Conservation (phyloP, 2,888 invertebrate species). For the Chironomus riparius region DNA sequence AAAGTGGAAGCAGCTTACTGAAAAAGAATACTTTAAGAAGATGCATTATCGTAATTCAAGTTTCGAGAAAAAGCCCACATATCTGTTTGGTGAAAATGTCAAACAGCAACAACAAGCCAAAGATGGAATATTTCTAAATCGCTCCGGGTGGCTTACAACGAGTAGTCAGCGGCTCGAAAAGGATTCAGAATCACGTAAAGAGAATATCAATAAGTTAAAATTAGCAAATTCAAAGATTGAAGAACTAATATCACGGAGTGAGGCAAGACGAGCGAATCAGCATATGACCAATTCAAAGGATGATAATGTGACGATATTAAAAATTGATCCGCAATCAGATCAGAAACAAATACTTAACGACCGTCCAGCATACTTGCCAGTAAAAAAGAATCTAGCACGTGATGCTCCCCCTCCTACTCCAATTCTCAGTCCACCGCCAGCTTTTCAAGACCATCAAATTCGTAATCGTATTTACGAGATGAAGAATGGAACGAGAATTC, state of each 20-base stretch:
- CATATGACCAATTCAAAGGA: slow-evolving; percentile 35
- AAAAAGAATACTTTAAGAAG: slow-evolving; percentile 32
- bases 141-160: slow-evolving; percentile 46
- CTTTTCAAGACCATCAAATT: slow-evolving; percentile 46
- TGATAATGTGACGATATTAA: slow-evolving; percentile 33
- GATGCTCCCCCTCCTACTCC: slow-evolving; percentile 57
- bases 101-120: slow-evolving; percentile 22
- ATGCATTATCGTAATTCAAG: slow-evolving; percentile 39
- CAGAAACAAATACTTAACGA: slow-evolving; percentile 34
- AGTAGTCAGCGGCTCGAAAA: slow-evolving; percentile 38
- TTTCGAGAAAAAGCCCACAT: slow-evolving; percentile 37
- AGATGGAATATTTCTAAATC: slow-evolving; percentile 41
- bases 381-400: slow-evolving; percentile 37
- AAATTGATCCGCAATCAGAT: slow-evolving; percentile 21
- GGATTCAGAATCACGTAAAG: not conserved
- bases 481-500: slow-evolving; percentile 34
- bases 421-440: slow-evolving; percentile 60
- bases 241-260: slow-evolving; percentile 41
- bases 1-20: slow-evolving; percentile 24
- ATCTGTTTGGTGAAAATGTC: slow-evolving; percentile 39
- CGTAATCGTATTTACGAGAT: slow-evolving; percentile 22
- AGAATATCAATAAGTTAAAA: slow-evolving; percentile 30
- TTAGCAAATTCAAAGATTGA: slow-evolving; percentile 39
- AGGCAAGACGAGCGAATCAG: slow-evolving; percentile 33
- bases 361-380: slow-evolving; percentile 41